A percentile compares a stretch with the other conserved stretches of the same genome.
These are phyloP conservation scores for Cylloceria caligata DNA, from an alignment of 2,888 invertebrate species.

Conservation along the genomic window DNA sequence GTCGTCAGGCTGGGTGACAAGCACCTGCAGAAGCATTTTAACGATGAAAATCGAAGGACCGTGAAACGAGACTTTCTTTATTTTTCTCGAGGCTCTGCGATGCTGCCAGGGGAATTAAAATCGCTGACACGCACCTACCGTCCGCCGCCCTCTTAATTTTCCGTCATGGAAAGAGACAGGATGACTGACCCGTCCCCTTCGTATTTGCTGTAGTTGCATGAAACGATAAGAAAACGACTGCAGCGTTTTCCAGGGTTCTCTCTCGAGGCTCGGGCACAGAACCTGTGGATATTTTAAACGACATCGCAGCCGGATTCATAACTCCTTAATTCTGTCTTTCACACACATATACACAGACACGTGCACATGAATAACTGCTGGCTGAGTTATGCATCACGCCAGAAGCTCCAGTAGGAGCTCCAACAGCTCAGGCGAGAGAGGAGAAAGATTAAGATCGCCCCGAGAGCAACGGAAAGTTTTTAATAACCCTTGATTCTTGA, in stretches of 20 bases:
- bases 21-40: conserved; percentile 66
- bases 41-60: conserved; percentile 64
- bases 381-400: conserved; percentile 12
- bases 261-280: conserved; percentile 3
- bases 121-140: conserved; percentile 52
- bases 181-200: background rate
- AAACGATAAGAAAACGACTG: conserved; percentile 40
- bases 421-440: conserved; percentile 37
- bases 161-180: background rate
- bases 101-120: conserved; percentile 52
- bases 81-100: conserved; percentile 33
- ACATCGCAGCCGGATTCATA: conserved; percentile 48
- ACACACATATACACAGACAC: background rate
- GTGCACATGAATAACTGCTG: conserved; percentile 23
- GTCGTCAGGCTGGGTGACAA: conserved; percentile 17
- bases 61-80: conserved; percentile 32
- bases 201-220: conserved; percentile 12
- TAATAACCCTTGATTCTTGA: conserved; percentile 81
- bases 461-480: conserved; percentile 79
- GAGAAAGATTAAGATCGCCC: conserved; percentile 79
- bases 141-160: conserved; percentile 47
- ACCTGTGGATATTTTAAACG: conserved; percentile 42
- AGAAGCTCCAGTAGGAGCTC: conserved; percentile 57
- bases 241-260: conserved; percentile 23
- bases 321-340: conserved; percentile 27